Base-by-base conservation (phyloP, 2,797 vertebrate species). In the Sandelia bainsii region DNA sequence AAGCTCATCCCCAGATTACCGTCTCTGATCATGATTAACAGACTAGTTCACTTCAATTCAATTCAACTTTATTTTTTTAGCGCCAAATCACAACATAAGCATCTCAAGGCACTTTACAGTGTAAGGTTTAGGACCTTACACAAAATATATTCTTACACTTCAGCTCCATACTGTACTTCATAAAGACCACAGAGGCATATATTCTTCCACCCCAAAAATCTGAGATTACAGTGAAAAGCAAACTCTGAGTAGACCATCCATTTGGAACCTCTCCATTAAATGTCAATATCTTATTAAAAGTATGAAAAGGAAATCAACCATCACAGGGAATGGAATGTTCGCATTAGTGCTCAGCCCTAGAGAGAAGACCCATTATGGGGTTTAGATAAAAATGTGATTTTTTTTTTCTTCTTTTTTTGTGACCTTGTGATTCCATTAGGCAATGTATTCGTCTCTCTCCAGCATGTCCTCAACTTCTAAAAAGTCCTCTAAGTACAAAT, bases 391-490 rank as follows among this genome's bases (percentile, higher is more conserved):
- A 92, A 92, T 85, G 67, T 64, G 48, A 37, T 77, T 71, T 85
- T 86, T 84, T 77, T 62, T 62, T 44, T 32, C 54, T 58, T 68
- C 61, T 12, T 79, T 87, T 87, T 85, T 87, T 90, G 86, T 91
- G 92, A 94, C 94, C 93, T 94, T 94, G 93, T 85, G 87, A 87
- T 91, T 93, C 93, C 93, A 94, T 95, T 94, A 95, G 89, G 85
- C 87, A 88, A 91, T 64, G 57, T 86, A 80, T 79, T 87, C 46
- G 67, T 49, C 62, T 79, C 48, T 78, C 75, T 64, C 53, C 51
- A 45, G 44, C 51, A 13, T 66, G 76, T 85, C 67, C 80, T 86
- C 71, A 90, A 90, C 87, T 90, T 92, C 59, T 53, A 34, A 87
- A 84, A 88, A 87, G 81, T 87, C 73, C 59, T 77, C 51, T 69